Conservation (phyloP, 2,797 vertebrate genomes). For the Passerculus sandwichensis region DNA sequence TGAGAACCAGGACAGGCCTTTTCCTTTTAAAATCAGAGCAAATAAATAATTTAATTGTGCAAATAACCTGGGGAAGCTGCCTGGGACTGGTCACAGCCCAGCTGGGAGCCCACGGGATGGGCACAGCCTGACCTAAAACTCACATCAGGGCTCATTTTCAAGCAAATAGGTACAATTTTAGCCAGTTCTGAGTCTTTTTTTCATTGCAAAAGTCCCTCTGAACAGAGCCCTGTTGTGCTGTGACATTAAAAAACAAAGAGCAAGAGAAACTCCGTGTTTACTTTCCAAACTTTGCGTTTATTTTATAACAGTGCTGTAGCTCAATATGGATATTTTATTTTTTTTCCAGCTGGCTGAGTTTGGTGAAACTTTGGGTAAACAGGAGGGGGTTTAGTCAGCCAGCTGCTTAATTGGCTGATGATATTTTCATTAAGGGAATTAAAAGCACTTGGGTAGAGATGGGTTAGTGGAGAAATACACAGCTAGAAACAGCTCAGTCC, state of each 20-base stretch:
- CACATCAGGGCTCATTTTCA: background rate
- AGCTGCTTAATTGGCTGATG: background rate
- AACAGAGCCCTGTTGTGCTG: conserved; percentile 40
- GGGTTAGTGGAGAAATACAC: background rate
- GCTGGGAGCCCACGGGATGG: background rate
- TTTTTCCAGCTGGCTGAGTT: background rate
- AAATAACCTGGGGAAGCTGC: background rate
- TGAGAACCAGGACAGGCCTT: background rate
- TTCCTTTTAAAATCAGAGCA: background rate
- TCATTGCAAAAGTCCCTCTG: background rate
- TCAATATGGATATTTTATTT: background rate
- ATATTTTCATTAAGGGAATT: conserved; percentile 18
- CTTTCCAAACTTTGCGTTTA: conserved; percentile 34
- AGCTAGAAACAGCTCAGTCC: background rate
- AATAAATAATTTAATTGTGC: background rate
- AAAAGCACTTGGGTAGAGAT: background rate
- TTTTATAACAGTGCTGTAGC: conserved; percentile 2
- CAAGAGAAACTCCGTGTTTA: background rate
- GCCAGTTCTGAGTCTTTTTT: fast-evolving
- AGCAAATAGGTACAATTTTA: background rate
- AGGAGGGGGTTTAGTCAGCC: conserved; percentile 13
- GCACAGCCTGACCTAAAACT: background rate
- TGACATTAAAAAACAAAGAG: conserved; percentile 37
- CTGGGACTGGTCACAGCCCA: fast-evolving
- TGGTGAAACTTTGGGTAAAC: conserved; percentile 18